Base-by-base conservation (phyloP, 2,888 invertebrate species). In the Lathronympha strigana region DNA sequence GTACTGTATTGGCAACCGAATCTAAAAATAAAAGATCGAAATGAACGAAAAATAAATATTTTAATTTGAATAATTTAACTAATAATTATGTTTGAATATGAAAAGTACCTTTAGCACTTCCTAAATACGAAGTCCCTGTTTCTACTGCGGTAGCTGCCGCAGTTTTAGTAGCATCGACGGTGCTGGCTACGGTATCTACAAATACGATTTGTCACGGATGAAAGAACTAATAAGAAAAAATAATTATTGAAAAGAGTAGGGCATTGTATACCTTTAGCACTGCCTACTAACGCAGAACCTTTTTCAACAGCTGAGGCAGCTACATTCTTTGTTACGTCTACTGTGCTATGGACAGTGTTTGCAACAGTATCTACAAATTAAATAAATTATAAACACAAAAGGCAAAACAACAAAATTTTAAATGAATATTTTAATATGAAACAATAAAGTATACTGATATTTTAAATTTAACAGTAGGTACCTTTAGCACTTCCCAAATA, bases 91-190 rank as follows among this genome's bases (percentile, higher is more conserved):
- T 8, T 9, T 6, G 31, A 8, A 40, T 9, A 43, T 43, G 9
- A 17, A 17, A 40, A 19, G 53, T 78, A 81, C 81, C 81, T 83
- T 80, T 83, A 67, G 81, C 80, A 25, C 73, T 74, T 67, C 78
- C 80, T 53, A 61, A 47, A 49, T 54, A 68, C 21, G 80, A 75
- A 61, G 79, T 72, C 49, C 86, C 79, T 53, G 84, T 84, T 49
- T 83, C 83, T 66, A 80, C 72, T 54, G 79, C 82, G 17, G 83
- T 72, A 13, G 81, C 74, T 4, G 86, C 80, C 33, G 76, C 75
- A 71, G 76, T 81, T 71, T 82, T 84, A 17, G 83, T 81, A 9
- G 82, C 80, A 67, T 82, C 84, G 72, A 87, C 76, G 28, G 84
- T 82, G 62, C 73, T 81, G 47, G 79, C 68, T 68, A 84, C 78